A percentile compares a stretch with the other conserved stretches of the same genome.
Conservation (phyloP, 2,888 invertebrate genomes). For the Cheilosia variabilis region DNA sequence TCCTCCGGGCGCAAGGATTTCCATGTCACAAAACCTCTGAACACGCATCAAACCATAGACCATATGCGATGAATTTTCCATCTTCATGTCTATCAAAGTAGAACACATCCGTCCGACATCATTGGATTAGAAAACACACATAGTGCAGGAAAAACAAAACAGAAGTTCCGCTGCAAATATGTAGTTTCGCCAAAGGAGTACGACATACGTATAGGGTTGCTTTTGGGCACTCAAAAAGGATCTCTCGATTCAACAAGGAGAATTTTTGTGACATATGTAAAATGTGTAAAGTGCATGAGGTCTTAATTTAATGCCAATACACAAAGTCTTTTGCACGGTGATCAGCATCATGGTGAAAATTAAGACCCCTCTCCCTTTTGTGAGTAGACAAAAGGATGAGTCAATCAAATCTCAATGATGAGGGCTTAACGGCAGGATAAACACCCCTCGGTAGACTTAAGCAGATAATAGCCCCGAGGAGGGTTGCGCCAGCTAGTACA, state of each 20-base stretch:
- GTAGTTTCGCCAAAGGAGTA: constrained; percentile 16
- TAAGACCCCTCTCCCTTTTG: constrained; percentile 31
- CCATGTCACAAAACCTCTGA: constrained; percentile 48
- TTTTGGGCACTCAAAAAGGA: constrained; percentile 48
- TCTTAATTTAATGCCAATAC: constrained; percentile 70
- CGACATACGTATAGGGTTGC: constrained; percentile 38
- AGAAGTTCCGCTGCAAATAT: not conserved
- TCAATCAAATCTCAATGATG: constrained; percentile 79
- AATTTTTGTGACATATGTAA: constrained; percentile 81
- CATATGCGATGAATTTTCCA: constrained; percentile 73
- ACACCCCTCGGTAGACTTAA: constrained; percentile 69
- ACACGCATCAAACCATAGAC: constrained; percentile 53
- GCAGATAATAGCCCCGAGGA: constrained; percentile 71
- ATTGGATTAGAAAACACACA: constrained; percentile 56
- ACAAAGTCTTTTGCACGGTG: constrained; percentile 53
- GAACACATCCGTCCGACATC: constrained; percentile 47
- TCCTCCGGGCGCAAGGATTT: constrained; percentile 62
- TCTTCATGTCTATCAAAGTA: constrained; percentile 35
- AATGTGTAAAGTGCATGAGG: constrained; percentile 82
- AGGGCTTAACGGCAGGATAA: constrained; percentile 77
- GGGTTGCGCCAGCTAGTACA: constrained; percentile 39
- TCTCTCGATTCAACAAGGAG: constrained; percentile 30
- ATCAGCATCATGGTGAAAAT: constrained; percentile 57
- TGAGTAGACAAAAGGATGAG: constrained; percentile 77
- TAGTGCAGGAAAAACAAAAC: constrained; percentile 34